Evolutionary conservation across 2,888 invertebrate genomes (phyloP).

Genomic region (Caenorhabditis sinica): DNA sequence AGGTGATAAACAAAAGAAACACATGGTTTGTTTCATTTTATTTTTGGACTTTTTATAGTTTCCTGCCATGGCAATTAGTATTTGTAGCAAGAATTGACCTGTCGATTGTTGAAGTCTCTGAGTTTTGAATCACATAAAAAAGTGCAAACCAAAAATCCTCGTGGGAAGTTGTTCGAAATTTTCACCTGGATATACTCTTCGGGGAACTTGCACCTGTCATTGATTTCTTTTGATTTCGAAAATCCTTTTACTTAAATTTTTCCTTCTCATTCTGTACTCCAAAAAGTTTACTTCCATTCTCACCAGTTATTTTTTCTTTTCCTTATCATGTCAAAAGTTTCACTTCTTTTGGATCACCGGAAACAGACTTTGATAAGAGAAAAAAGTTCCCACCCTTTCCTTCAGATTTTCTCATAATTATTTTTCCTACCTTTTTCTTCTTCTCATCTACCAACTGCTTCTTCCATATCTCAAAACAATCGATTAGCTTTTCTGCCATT

Average conservation of each 20-base stretch:
- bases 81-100: too few relatives aligned
- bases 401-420: background rate
- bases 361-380: background rate
- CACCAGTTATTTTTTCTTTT: background rate
- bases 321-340: background rate
- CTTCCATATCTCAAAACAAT: background rate
- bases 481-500: slow-evolving; percentile 5
- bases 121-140: too few relatives aligned
- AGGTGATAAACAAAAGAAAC: slow-evolving; percentile 51
- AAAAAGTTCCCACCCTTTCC: background rate
- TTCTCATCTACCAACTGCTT: slow-evolving; percentile 11
- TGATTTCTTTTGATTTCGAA: too few relatives aligned
- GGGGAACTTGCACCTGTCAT: too few relatives aligned
- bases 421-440: background rate
- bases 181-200: too few relatives aligned
- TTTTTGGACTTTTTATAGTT: background rate
- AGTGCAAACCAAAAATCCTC: too few relatives aligned
- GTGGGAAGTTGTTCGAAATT: too few relatives aligned
- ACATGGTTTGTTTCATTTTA: slow-evolving; percentile 27
- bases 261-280: too few relatives aligned
- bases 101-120: too few relatives aligned
- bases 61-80: background rate
- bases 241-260: too few relatives aligned
- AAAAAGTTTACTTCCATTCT: background rate
- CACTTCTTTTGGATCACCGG: background rate